Evolutionary conservation across 2,113 vertebrate species (phyloP).

Genomic region (Lipophrys pholis): DNA sequence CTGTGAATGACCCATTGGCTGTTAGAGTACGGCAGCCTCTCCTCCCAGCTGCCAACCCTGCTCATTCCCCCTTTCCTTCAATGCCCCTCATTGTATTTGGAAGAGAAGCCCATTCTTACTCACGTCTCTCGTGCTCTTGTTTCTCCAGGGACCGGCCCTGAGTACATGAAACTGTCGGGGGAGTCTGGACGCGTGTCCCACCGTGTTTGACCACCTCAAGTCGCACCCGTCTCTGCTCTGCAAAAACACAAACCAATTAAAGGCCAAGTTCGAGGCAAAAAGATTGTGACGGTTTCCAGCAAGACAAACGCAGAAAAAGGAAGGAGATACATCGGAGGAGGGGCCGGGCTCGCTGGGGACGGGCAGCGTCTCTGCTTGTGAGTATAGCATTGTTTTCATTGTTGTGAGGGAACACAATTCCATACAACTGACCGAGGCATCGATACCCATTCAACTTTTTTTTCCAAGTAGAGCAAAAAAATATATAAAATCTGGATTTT

Average conservation of each 20-base stretch:
- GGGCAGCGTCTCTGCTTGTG: conserved; percentile 66
- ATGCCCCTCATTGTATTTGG: conserved; percentile 68
- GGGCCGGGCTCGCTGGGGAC: conserved; percentile 41
- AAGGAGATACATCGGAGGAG: conserved; percentile 43
- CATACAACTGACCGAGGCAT: conserved; percentile 16
- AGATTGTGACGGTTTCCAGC: conserved; percentile 43
- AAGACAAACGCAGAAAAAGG: conserved; percentile 36
- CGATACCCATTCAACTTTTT: conserved; percentile 10
- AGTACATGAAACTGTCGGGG: conserved; percentile 67
- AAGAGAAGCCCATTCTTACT: conserved; percentile 78
- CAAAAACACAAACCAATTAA: conserved; percentile 28
- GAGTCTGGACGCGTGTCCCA: conserved; percentile 54
- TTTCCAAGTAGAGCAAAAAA: conserved; percentile 8
- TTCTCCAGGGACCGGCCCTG: conserved; percentile 71
- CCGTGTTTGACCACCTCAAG: conserved; percentile 35
- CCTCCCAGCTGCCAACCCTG: conserved; percentile 56
- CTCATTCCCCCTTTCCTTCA: conserved; percentile 61
- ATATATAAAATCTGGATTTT: conserved; percentile 4
- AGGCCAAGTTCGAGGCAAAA: conserved; percentile 47
- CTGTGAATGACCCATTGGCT: conserved; percentile 51
- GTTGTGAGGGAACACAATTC: conserved; percentile 29
- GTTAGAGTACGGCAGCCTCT: conserved; percentile 49
- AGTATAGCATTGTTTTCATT: conserved; percentile 72
- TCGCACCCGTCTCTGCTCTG: conserved; percentile 28
- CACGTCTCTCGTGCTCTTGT: conserved; percentile 76